A percentile compares a stretch with the other conserved stretches of the same genome.
Evolutionary conservation across 2,113 vertebrate genomes (phyloP).

Genomic region (Glaucomys volans): DNA sequence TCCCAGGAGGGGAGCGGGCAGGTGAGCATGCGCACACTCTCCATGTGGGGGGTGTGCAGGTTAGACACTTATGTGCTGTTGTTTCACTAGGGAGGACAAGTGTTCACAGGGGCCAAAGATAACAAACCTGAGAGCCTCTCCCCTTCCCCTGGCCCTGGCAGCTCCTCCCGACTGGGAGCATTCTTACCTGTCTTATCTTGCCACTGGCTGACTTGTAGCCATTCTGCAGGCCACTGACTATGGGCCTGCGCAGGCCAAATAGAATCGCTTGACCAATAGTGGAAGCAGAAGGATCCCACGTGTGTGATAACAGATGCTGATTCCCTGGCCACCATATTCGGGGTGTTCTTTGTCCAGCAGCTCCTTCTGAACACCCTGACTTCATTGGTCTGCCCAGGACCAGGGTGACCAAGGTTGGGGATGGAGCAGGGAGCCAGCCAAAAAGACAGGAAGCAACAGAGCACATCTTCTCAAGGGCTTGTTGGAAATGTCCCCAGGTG

Average conservation of each 20-base stretch:
- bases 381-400: not conserved
- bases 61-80: not conserved
- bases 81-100: not conserved
- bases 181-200: constrained; percentile 51
- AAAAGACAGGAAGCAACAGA: not conserved
- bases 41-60: not conserved
- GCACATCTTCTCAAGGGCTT: not conserved
- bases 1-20: not conserved
- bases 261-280: not conserved
- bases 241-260: not conserved
- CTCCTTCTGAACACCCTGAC: not conserved
- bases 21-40: not conserved
- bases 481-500: rapidly evolving
- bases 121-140: constrained; percentile 19
- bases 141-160: not conserved
- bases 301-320: not conserved
- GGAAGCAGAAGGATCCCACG: not conserved
- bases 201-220: constrained; percentile 28
- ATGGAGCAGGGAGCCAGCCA: not conserved
- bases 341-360: not conserved
- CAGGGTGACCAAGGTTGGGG: not conserved
- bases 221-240: not conserved
- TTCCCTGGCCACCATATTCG: not conserved
- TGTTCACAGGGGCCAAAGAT: constrained; percentile 50
- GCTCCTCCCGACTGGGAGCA: not conserved